These are phyloP conservation scores for Eudasyphora cyanicolor DNA, from an alignment of 2,888 invertebrate species.

Conservation along the genomic window DNA sequence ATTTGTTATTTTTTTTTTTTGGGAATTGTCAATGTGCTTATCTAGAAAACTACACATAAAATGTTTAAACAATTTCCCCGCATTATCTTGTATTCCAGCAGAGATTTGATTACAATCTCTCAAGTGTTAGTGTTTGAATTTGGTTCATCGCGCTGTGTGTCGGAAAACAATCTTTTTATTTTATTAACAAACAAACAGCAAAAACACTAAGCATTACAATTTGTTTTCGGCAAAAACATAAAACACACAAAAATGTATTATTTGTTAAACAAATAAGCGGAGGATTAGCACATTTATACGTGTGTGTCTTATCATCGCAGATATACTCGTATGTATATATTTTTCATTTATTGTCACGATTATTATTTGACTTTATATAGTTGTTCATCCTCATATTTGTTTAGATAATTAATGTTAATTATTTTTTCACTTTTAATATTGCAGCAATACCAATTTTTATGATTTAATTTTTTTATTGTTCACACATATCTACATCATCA, in stretches of 20 bases:
- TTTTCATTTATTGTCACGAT: not conserved
- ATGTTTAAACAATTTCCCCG: not conserved
- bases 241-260: not conserved
- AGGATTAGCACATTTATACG: not conserved
- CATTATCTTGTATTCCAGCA: not conserved
- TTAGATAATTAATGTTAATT: constrained; percentile 6
- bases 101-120: constrained; percentile 9
- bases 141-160: too few relatives aligned
- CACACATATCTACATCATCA: not conserved
- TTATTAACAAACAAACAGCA: too few relatives aligned
- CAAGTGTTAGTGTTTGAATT: not conserved
- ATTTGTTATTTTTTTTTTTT: not conserved
- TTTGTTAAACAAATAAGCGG: not conserved
- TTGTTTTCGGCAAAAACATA: not conserved
- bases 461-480: not conserved
- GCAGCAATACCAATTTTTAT: not conserved
- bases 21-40: not conserved
- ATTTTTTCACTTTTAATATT: not conserved
- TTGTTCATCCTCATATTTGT: not conserved
- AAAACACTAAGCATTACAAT: not conserved
- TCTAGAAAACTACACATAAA: not conserved
- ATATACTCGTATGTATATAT: not conserved
- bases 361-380: not conserved
- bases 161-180: too few relatives aligned
- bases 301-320: not conserved